Conservation (phyloP, 2,113 vertebrate genomes). For the Ahaetulla prasina region DNA sequence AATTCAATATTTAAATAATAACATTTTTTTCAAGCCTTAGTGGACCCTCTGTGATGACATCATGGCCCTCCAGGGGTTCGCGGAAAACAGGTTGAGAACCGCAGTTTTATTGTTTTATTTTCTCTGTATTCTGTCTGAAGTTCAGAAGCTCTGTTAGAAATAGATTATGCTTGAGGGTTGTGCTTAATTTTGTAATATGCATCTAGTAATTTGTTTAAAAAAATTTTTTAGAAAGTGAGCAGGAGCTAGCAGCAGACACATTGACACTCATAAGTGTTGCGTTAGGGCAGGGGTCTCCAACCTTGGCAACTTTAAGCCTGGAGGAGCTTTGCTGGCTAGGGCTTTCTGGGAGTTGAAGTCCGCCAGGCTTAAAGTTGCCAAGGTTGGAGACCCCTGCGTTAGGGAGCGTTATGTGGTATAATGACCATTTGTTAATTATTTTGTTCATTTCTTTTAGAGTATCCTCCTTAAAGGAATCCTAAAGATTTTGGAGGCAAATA, state of each 20-base stretch:
- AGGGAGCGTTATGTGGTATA: neutral
- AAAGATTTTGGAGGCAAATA: slow-evolving; percentile 83
- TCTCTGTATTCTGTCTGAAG: neutral
- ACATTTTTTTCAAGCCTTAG: neutral
- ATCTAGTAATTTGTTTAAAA: neutral
- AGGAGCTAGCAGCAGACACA: neutral
- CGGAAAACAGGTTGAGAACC: neutral
- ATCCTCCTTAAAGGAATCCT: slow-evolving; percentile 85
- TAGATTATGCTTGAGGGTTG: neutral
- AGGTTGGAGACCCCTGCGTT: too few species aligned
- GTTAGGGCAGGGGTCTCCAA: too few species aligned
- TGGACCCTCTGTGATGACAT: neutral
- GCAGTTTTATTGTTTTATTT: neutral
- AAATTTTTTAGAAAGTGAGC: neutral
- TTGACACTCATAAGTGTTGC: neutral
- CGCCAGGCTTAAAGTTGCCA: too few species aligned
- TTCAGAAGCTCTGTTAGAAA: neutral
- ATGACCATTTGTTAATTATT: neutral
- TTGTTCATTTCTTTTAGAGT: slow-evolving; percentile 65
- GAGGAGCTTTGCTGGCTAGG: too few species aligned
- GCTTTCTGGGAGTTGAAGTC: too few species aligned
- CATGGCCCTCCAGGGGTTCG: neutral
- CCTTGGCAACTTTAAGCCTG: too few species aligned
- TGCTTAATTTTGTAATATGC: neutral
- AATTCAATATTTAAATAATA: neutral